Base-by-base conservation (phyloP, 1,140 invertebrate species). In the Lasioglossum baleicum region DNA sequence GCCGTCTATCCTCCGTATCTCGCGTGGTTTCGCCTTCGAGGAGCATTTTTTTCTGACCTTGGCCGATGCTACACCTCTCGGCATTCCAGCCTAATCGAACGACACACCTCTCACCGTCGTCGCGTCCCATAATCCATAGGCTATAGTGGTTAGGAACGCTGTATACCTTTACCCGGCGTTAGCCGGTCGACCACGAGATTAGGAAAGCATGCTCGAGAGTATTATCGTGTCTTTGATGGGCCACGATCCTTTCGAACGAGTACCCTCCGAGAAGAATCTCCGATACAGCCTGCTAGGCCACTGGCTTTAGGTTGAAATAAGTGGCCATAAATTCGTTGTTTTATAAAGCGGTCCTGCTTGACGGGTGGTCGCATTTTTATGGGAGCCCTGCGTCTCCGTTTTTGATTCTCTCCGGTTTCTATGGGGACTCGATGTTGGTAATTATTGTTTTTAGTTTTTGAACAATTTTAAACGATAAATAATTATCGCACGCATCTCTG, bases 61-160 rank as follows among this genome's bases (percentile, higher is more conserved):
- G 75, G 51, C 74, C 74, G 48, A 60, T 71, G 71, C 71, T 85
- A 73, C 72, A 80, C 77, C 83, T 86, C 70, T 64, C 77, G 48
- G 51, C 83, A 87, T 87, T 87, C 84, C 84, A 68, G 7, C 20
- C 79, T 87, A 82, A 87, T 87, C 78, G 83, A 66, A 67, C 64
- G 78, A 77, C 71, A 77, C 78, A 66, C 79, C 73, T 81, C 69
- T 63, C 68, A 40, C 68, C 65, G 72, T 53, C 42, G 22, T 53
- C 51, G 22, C 31, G 22, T 81, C 58, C 61, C 56, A 35, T 65
- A 35, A 44, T 73, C 48, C 35, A n/a, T 64, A 31, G 15, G 22
- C 68, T 60, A 35, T 42, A n/a, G 31, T 26, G 69, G 58, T 69
- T 65, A 44, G 22, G 61, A 61, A 58, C 42, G 20, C 63, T 51